Percentiles rank a stretch among this genome's conserved stretches.
These are phyloP conservation scores for Bradypodion ventrale DNA, from an alignment of 2,797 vertebrate species.

Conservation along the genomic window DNA sequence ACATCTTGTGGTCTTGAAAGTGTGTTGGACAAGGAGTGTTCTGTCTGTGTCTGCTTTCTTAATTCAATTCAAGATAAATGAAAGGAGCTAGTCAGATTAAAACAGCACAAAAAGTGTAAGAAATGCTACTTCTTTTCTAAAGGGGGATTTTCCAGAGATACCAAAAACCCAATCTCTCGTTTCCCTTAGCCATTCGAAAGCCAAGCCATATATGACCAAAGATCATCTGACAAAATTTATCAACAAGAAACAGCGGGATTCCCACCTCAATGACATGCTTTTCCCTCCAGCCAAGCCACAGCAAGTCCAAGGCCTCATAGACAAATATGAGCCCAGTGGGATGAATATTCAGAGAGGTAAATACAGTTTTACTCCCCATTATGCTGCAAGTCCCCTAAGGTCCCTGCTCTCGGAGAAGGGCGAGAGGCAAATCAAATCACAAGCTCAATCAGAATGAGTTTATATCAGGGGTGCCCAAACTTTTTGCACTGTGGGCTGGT, in stretches of 20 bases:
- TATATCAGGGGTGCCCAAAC: too few relatives aligned
- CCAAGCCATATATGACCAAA: slow-evolving; percentile 96
- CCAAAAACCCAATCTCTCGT: slow-evolving; percentile 17
- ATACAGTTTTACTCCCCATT: slow-evolving; percentile 32
- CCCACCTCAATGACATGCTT: slow-evolving; percentile 90
- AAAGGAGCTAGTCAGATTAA: not conserved
- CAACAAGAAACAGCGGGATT: slow-evolving; percentile 94
- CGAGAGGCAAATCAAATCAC: too few relatives aligned
- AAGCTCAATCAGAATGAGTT: not conserved
- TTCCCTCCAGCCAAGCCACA: slow-evolving; percentile 88
- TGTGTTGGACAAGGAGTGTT: not conserved
- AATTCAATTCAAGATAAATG: too few relatives aligned
- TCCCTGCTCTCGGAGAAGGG: too few relatives aligned
- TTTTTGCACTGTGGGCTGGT: too few relatives aligned
- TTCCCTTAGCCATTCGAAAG: slow-evolving; percentile 83
- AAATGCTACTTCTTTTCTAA: rapidly evolving
- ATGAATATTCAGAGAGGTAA: slow-evolving; percentile 90
- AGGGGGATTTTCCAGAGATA: not conserved
- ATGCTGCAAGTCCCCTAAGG: too few relatives aligned
- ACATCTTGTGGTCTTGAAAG: not conserved
- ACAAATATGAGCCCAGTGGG: slow-evolving; percentile 90
- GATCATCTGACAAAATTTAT: slow-evolving; percentile 94
- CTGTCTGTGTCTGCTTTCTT: too few relatives aligned
- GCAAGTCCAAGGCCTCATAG: slow-evolving; percentile 91
- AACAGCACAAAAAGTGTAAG: not conserved